Percentiles rank a stretch among this genome's conserved stretches.
phyloP scores from a whole-genome alignment of 2,113 vertebrate species.

The Atrichornis clamosus region DNA sequence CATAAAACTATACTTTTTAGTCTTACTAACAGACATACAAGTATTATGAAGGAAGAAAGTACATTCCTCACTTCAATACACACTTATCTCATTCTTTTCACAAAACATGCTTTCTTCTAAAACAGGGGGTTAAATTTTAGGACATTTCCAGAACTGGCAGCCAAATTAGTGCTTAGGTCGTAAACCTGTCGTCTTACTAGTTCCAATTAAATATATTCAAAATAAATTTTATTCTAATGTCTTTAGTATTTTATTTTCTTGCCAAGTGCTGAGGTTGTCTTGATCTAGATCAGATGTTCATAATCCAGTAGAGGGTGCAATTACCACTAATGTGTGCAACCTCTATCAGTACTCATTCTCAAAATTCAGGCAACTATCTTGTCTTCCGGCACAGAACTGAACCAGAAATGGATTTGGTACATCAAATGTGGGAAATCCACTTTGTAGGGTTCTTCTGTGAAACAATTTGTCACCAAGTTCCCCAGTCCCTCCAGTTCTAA shows the following conservation, averaged over 20 bases:
- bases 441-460: neutral
- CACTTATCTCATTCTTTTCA: neutral
- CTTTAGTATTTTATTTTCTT: neutral
- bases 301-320: neutral
- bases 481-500: neutral
- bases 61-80: neutral
- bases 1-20: neutral
- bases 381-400: neutral
- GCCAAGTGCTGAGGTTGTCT: neutral
- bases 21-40: neutral
- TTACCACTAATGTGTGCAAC: neutral
- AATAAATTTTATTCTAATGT: neutral
- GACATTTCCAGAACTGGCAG: neutral
- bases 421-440: neutral
- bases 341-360: neutral
- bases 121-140: neutral
- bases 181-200: neutral
- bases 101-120: neutral
- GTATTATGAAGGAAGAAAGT: neutral
- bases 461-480: neutral
- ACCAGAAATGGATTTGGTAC: neutral
- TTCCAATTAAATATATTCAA: neutral
- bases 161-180: neutral
- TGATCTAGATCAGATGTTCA: neutral
- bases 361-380: neutral